Conservation (phyloP, 2,888 invertebrate species). For the Iphiclides podalirius region DNA sequence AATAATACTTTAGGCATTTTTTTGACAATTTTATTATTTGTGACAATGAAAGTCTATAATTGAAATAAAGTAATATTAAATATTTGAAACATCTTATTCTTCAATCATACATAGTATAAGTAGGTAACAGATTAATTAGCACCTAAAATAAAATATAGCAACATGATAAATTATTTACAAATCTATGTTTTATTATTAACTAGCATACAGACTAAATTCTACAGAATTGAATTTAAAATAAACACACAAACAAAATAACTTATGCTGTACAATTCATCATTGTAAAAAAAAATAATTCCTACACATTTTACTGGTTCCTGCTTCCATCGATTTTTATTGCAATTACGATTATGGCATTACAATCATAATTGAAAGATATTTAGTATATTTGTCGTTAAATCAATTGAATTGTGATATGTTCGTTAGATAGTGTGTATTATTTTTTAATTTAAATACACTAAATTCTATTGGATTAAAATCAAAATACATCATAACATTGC, state of each 20-base stretch:
- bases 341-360: constrained; percentile 18
- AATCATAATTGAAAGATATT: constrained; percentile 6
- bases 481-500: constrained; percentile 27
- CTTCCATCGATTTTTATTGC: constrained; percentile 20
- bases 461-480: constrained; percentile 18
- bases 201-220: constrained; percentile 65
- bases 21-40: constrained; percentile 36
- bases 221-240: constrained; percentile 57
- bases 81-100: constrained; percentile 22
- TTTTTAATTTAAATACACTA: constrained; percentile 19
- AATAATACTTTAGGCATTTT: constrained; percentile 35
- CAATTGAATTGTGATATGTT: constrained; percentile 26
- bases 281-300: constrained; percentile 46
- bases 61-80: constrained; percentile 37
- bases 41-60: constrained; percentile 35
- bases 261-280: constrained; percentile 68
- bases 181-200: constrained; percentile 54
- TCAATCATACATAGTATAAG: constrained; percentile 34
- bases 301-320: constrained; percentile 47
- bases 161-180: constrained; percentile 70
- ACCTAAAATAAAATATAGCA: constrained; percentile 73
- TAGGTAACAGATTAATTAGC: constrained; percentile 57
- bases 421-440: constrained; percentile 11
- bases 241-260: constrained; percentile 70
- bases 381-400: constrained; percentile 13